Conservation (phyloP, 2,888 invertebrate genomes). For the Phengaris arion region DNA sequence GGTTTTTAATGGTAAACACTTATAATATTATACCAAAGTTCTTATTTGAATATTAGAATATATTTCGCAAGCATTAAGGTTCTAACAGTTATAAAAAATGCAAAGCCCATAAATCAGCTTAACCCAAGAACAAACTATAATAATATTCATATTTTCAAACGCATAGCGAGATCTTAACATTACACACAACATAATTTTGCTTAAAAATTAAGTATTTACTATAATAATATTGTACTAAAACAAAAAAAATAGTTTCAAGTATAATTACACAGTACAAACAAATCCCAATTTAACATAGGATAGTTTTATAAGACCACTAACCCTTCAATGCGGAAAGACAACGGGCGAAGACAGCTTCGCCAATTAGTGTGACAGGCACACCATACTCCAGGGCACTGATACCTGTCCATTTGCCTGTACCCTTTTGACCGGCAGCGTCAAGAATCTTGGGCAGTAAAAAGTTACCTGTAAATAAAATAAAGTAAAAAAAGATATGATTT, state of each 20-base stretch:
- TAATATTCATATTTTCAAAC: neutral
- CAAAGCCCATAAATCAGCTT: neutral
- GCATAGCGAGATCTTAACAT: no score
- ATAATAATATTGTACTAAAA: no score
- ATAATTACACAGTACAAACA: no score
- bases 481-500: no score
- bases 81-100: neutral
- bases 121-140: neutral
- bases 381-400: slow-evolving; percentile 97
- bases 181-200: no score
- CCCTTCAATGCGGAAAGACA: slow-evolving; percentile 95
- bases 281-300: no score
- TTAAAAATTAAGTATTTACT: no score
- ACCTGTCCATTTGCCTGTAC: slow-evolving; percentile 99
- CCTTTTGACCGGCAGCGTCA: slow-evolving; percentile 98
- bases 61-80: neutral
- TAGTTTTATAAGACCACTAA: slow-evolving; percentile 33
- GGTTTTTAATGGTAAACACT: no score
- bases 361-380: slow-evolving; percentile 98
- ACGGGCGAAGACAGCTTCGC: slow-evolving; percentile 98
- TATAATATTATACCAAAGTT: no score
- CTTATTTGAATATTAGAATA: neutral
- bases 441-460: slow-evolving; percentile 93
- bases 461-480: slow-evolving; percentile 67
- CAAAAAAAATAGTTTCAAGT: no score